A percentile compares a stretch with the other conserved stretches of the same genome.
phyloP scores from a whole-genome alignment of 1,140 invertebrate genomes.

The Maniola jurtina region DNA sequence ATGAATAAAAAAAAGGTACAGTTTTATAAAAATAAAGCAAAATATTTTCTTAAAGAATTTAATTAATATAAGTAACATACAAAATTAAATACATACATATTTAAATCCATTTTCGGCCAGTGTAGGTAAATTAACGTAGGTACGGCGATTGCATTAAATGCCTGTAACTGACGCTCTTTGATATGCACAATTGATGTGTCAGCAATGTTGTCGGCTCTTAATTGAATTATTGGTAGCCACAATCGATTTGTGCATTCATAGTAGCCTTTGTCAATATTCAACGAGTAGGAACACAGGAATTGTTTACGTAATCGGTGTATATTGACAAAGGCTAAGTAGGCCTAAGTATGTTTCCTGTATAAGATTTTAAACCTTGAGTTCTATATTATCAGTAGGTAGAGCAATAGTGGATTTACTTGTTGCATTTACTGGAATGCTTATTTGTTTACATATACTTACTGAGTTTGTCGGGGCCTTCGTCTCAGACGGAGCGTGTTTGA shows the following conservation, averaged over 20 bases:
- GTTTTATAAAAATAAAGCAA: too few species aligned
- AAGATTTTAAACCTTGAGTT: not conserved
- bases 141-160: not conserved
- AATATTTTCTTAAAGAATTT: too few species aligned
- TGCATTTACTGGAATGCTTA: too few species aligned
- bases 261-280: conserved; percentile 2
- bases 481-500: too few species aligned
- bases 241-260: conserved; percentile 1
- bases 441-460: too few species aligned
- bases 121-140: not conserved
- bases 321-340: not conserved
- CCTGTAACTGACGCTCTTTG: conserved; percentile 29
- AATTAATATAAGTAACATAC: too few species aligned
- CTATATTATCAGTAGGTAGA: not conserved
- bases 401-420: not conserved
- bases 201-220: conserved; percentile 17
- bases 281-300: not conserved
- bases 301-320: not conserved
- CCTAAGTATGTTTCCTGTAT: not conserved
- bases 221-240: conserved; percentile 27
- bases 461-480: too few species aligned
- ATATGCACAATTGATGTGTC: conserved; percentile 26
- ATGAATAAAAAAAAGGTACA: too few species aligned
- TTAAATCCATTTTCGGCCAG: too few species aligned
- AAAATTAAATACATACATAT: too few species aligned